Conservation (phyloP, 1,140 invertebrate genomes). For the Polypedilum vanderplanki region DNA sequence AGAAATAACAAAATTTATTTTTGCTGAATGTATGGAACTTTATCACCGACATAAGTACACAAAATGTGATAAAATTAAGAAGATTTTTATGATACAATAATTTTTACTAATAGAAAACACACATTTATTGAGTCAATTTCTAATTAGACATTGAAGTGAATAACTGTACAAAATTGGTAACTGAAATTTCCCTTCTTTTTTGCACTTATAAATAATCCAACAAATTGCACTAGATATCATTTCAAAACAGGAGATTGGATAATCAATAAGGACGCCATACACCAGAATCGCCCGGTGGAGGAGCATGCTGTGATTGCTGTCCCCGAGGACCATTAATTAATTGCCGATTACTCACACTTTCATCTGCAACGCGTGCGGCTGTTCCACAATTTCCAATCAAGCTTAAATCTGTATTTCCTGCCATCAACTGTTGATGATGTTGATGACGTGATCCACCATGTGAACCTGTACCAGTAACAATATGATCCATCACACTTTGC, state of each 20-base stretch:
- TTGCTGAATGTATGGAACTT: no score
- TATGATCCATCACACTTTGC: slow-evolving; percentile 63
- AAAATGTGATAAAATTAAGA: no score
- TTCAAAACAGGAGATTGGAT: not conserved
- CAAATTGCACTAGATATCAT: not conserved
- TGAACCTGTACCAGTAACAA: slow-evolving; percentile 54
- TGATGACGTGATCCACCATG: slow-evolving; percentile 38
- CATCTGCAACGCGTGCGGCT: slow-evolving; percentile 52
- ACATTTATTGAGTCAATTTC: no score
- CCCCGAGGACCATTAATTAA: slow-evolving; percentile 52
- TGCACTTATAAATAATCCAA: not conserved
- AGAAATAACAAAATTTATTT: no score
- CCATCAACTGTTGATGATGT: slow-evolving; percentile 50
- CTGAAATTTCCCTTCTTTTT: not conserved
- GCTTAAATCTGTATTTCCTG: slow-evolving; percentile 49
- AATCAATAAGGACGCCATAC: slow-evolving; percentile 56
- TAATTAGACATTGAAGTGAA: no score
- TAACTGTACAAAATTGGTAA: not conserved
- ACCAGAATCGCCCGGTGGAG: slow-evolving; percentile 45
- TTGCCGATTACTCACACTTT: slow-evolving; percentile 45
- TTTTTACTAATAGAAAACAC: no score
- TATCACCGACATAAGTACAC: no score
- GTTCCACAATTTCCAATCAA: slow-evolving; percentile 55
- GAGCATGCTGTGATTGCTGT: slow-evolving; percentile 50
- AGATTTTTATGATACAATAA: no score